Evolutionary conservation across 2,888 invertebrate species (phyloP).

Genomic region (Dioctria rufipes): DNA sequence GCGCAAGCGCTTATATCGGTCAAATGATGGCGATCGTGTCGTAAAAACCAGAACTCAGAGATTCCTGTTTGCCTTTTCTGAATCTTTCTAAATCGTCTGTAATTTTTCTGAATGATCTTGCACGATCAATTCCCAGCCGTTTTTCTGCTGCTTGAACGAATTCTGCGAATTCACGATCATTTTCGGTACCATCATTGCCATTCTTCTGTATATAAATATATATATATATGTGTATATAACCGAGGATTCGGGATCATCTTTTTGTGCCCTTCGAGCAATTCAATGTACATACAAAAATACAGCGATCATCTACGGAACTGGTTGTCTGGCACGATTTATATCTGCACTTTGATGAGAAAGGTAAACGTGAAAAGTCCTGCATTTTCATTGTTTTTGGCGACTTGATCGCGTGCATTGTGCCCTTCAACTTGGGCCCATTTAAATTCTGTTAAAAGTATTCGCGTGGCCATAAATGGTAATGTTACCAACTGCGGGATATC

Average conservation of each 20-base stretch:
- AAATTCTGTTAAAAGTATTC: constrained; percentile 46
- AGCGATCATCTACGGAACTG: constrained; percentile 19
- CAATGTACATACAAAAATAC: background rate
- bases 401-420: constrained; percentile 45
- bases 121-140: constrained; percentile 50
- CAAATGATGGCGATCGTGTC: constrained; percentile 47
- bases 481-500: constrained; percentile 18
- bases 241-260: constrained; percentile 24
- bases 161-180: constrained; percentile 51
- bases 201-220: background rate
- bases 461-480: constrained; percentile 54
- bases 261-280: constrained; percentile 17
- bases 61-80: constrained; percentile 46
- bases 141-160: constrained; percentile 43
- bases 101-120: constrained; percentile 52
- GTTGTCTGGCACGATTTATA: constrained; percentile 46
- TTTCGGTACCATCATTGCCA: constrained; percentile 47
- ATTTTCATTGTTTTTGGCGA: constrained; percentile 47
- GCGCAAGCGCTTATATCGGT: constrained; percentile 36
- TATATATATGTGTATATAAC: no score
- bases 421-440: constrained; percentile 52
- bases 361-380: constrained; percentile 22
- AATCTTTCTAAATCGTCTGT: constrained; percentile 49
- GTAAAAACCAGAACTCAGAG: constrained; percentile 43
- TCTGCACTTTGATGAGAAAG: constrained; percentile 42